phyloP scores from a whole-genome alignment of 2,888 invertebrate species.

The Halictus ligatus region DNA sequence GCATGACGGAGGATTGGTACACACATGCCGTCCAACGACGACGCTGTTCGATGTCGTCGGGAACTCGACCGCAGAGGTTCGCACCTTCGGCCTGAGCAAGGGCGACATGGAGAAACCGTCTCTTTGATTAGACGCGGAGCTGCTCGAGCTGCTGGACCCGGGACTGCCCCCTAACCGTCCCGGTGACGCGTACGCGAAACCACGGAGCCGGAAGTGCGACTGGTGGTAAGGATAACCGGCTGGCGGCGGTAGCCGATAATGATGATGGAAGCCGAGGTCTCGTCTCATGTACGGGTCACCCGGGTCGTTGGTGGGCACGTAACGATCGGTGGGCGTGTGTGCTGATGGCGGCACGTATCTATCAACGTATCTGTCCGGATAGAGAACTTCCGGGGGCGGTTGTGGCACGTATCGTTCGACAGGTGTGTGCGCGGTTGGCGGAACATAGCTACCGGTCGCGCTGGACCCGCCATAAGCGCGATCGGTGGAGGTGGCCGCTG shows the following conservation, averaged over 20 bases:
- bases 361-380: slow-evolving; percentile 82
- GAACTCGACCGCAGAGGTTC: slow-evolving; percentile 82
- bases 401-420: slow-evolving; percentile 90
- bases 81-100: slow-evolving; percentile 82
- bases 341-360: slow-evolving; percentile 89
- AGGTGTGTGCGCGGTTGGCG: slow-evolving; percentile 90
- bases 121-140: slow-evolving; percentile 81
- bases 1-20: slow-evolving; percentile 75
- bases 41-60: slow-evolving; percentile 60
- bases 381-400: slow-evolving; percentile 82
- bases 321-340: slow-evolving; percentile 90
- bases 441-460: slow-evolving; percentile 85
- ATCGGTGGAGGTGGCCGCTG: slow-evolving; percentile 70
- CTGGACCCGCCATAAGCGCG: slow-evolving; percentile 73
- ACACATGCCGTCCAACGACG: slow-evolving; percentile 72
- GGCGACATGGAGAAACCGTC: slow-evolving; percentile 83
- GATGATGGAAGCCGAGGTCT: slow-evolving; percentile 86
- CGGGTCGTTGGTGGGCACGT: slow-evolving; percentile 86
- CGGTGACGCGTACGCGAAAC: slow-evolving; percentile 82
- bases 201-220: slow-evolving; percentile 81
- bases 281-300: slow-evolving; percentile 87
- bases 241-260: slow-evolving; percentile 86
- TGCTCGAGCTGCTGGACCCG: slow-evolving; percentile 85
- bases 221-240: slow-evolving; percentile 79
- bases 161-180: slow-evolving; percentile 83